Evolutionary conservation across 64 coral and sea anemone genomes (phyloP), one percentile per base, ranked within the genome.

Genomic region (Actinia tenebrosa): DNA sequence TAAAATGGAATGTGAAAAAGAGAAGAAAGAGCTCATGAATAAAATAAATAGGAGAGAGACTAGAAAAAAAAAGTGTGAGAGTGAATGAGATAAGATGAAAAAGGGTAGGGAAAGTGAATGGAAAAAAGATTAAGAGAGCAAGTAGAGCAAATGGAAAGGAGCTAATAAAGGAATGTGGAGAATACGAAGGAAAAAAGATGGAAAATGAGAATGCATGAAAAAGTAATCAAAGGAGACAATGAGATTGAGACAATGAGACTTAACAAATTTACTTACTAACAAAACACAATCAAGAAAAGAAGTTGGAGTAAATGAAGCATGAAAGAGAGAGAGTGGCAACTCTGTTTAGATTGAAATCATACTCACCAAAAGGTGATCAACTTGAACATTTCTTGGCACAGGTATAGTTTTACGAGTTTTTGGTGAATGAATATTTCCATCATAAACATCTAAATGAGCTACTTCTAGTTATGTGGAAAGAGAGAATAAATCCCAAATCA

Each of bases 301-400:
- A 17, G 61, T 16, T 63, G 60, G 13, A 63, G 16, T 16, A 63
- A 19, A 20, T 64, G 18, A 64, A 16, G 20, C 16, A 64, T 17
- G 18, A 64, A 64, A 20, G 15, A 16, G 18, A 64, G 3, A 64
- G 61, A 17, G 20, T 19, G 61, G 61, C 5, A 16, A 16, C 16
- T 64, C 17, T 64, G 61, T 4, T 4, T 37, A 37, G 30, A 37
- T 37, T 37, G 30, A 37, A 66, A n/a, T 20, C 19, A 66, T 23
- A 77, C 96, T 95, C 82, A 99, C 96, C 88, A 99, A 88, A 82
- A 99, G 90, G 19, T 95, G 82, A 44, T 88, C 84, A 14, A 84
- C 91, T 82, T 95, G 90, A 45, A 93, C 86, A 45, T 90, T 99
- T 62, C 96, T 90, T 59, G 93, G 93, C 56, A 94, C 87, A 59